Percentiles rank a stretch among this genome's conserved stretches.
Evolutionary conservation across 2,113 vertebrate species (phyloP).

Genomic region (Stegastes partitus): DNA sequence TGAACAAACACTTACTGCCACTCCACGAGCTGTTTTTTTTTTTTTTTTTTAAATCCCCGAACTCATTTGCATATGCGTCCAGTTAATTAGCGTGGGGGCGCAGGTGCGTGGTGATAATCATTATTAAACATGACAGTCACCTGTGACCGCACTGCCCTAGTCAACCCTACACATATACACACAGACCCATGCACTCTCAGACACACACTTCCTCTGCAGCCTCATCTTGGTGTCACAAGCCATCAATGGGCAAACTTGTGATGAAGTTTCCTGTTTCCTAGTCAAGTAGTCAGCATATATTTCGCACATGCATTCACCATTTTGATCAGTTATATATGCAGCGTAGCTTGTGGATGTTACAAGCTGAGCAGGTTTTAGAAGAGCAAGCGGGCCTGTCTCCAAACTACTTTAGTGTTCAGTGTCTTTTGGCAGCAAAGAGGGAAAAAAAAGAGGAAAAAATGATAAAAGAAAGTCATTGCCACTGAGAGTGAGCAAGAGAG

Average conservation of each 20-base stretch:
- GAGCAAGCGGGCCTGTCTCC: neutral
- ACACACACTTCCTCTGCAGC: constrained; percentile 58
- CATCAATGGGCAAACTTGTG: constrained; percentile 33
- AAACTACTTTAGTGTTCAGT: constrained; percentile 16
- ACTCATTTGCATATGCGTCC: constrained; percentile 98
- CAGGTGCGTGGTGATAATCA: constrained; percentile 99
- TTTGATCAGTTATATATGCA: constrained; percentile 18
- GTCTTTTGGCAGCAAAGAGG: constrained; percentile 27
- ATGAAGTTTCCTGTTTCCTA: constrained; percentile 66
- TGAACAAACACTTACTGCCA: constrained; percentile 93
- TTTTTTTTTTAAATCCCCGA: constrained; percentile 89
- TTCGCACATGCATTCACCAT: neutral
- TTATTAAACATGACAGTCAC: constrained; percentile 99
- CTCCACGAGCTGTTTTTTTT: constrained; percentile 91
- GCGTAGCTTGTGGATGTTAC: neutral
- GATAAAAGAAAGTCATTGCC: constrained; percentile 32
- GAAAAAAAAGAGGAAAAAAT: constrained; percentile 19
- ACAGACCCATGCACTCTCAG: constrained; percentile 22
- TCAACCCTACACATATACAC: constrained; percentile 88
- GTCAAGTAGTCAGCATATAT: constrained; percentile 20
- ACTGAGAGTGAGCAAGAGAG: constrained; percentile 3
- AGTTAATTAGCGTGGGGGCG: constrained; percentile 98
- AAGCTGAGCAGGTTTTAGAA: neutral
- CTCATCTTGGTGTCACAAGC: constrained; percentile 32
- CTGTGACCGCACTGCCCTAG: constrained; percentile 90